Evolutionary conservation across 2,888 invertebrate species (phyloP).

Genomic region (Ectemnius lituratus): DNA sequence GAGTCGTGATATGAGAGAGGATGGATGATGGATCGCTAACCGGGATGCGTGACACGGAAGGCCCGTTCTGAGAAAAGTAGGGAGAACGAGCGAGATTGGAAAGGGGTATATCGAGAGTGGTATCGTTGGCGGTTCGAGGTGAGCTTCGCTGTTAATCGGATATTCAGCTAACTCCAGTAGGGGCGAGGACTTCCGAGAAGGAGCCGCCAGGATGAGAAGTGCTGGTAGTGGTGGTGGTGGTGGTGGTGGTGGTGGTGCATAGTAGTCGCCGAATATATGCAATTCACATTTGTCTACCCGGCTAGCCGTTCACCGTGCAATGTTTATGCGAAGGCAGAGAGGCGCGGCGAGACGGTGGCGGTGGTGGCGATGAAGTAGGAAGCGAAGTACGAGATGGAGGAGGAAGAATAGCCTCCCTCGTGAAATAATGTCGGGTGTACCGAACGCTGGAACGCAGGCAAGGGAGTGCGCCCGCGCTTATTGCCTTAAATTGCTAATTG

Average conservation of each 20-base stretch:
- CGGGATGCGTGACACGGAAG: too few relatives aligned
- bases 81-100: too few relatives aligned
- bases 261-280: constrained; percentile 47
- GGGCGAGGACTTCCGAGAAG: constrained; percentile 36
- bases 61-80: too few relatives aligned
- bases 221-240: neutral
- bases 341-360: constrained; percentile 44
- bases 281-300: constrained; percentile 56
- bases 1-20: too few relatives aligned
- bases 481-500: constrained; percentile 76
- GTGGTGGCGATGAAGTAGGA: constrained; percentile 26
- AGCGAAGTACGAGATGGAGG: constrained; percentile 19
- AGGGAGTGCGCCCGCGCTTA: constrained; percentile 64
- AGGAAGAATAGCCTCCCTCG: constrained; percentile 48
- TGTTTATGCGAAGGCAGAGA: constrained; percentile 52
- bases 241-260: too few relatives aligned
- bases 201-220: constrained; percentile 9
- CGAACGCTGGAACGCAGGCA: constrained; percentile 53
- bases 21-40: too few relatives aligned
- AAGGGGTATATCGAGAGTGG: too few relatives aligned
- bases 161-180: constrained; percentile 25
- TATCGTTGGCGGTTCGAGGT: too few relatives aligned
- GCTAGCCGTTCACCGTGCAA: constrained; percentile 41
- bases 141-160: constrained; percentile 22
- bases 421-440: constrained; percentile 61